Conservation (phyloP, 1,140 invertebrate genomes). For the Panagrolaimus sp. region DNA sequence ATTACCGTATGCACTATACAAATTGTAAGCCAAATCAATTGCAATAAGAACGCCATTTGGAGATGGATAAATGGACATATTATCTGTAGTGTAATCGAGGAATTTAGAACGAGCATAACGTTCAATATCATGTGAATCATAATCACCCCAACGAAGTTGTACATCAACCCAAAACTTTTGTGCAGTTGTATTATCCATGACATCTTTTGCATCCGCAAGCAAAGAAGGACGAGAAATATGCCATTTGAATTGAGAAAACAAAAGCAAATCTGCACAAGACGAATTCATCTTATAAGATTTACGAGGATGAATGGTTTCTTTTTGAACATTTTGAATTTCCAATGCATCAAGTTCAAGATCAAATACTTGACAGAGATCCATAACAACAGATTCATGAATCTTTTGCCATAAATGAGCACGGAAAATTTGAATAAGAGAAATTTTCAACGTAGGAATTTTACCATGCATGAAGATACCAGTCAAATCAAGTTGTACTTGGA, state of each 20-base stretch:
- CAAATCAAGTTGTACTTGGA: slow-evolving; percentile 93
- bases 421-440: slow-evolving; percentile 98
- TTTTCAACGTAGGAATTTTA: slow-evolving; percentile 98
- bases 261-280: slow-evolving; percentile 93
- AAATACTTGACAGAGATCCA: slow-evolving; percentile 97
- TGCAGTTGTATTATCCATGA: slow-evolving; percentile 92
- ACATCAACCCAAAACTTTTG: slow-evolving; percentile 99
- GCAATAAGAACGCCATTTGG: slow-evolving; percentile 94
- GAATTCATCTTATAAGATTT: slow-evolving; percentile 99
- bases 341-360: slow-evolving; percentile 97
- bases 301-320: slow-evolving; percentile 97
- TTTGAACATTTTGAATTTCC: slow-evolving; percentile 98
- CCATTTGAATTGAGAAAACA: slow-evolving; percentile 99
- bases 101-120: slow-evolving; percentile 96
- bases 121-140: slow-evolving; percentile 98
- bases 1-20: slow-evolving; percentile 96
- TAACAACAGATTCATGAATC: slow-evolving; percentile 97
- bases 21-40: slow-evolving; percentile 95
- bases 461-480: slow-evolving; percentile 99
- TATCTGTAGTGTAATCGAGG: slow-evolving; percentile 97
- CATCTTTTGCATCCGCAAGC: slow-evolving; percentile 93
- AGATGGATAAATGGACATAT: slow-evolving; percentile 99
- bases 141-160: slow-evolving; percentile 97
- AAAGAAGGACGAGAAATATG: slow-evolving; percentile 92
- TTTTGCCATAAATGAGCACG: slow-evolving; percentile 99